Evolutionary conservation across 2,888 invertebrate genomes (phyloP).

Genomic region (Hyles lineata): DNA sequence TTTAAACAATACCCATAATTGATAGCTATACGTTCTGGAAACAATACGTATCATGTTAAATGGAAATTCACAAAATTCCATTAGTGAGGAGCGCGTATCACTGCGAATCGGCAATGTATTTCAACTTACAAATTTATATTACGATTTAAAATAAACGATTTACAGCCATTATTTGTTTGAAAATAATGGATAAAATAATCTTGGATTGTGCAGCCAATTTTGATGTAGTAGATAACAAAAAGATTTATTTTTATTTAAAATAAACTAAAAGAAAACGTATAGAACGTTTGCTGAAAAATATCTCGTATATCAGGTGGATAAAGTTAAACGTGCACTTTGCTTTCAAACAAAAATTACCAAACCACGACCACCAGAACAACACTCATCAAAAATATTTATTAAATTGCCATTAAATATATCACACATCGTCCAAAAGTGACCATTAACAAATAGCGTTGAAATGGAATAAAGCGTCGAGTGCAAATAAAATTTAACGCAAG

Average conservation of each 20-base stretch:
- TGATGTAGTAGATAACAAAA: too few relatives aligned
- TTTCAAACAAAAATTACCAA: too few relatives aligned
- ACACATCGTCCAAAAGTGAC: neutral
- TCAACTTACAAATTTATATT: neutral
- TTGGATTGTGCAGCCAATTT: too few relatives aligned
- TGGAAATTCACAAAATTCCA: neutral
- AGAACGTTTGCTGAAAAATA: too few relatives aligned
- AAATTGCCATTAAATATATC: neutral
- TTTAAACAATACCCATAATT: neutral
- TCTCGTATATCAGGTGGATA: too few relatives aligned
- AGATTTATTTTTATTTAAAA: too few relatives aligned
- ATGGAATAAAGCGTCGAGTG: conserved; percentile 10
- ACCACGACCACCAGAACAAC: neutral
- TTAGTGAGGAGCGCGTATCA: neutral
- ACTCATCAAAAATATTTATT: neutral
- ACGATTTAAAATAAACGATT: neutral
- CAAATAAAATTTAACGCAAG: conserved; percentile 22
- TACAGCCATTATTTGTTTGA: neutral
- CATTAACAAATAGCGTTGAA: conserved; percentile 19
- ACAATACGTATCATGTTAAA: neutral
- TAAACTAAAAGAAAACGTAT: too few relatives aligned
- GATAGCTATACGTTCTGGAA: neutral
- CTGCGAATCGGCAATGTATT: neutral
- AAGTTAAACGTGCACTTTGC: too few relatives aligned
- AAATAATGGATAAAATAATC: neutral